Evolutionary conservation across 2,797 vertebrate genomes (phyloP).

Genomic region (Bryconaethiops microstoma): DNA sequence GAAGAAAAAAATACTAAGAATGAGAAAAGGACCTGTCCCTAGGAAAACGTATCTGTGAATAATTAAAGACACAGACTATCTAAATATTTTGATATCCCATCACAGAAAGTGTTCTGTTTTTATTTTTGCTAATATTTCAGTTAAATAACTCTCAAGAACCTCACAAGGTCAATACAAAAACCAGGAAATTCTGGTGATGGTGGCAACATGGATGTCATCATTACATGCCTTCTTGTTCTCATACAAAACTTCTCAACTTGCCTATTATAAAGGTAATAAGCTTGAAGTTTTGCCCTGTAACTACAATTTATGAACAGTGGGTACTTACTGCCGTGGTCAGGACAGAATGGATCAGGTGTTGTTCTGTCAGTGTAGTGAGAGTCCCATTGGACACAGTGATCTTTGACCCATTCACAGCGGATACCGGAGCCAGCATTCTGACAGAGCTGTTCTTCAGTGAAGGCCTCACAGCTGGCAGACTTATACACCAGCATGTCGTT

Average conservation of each 20-base stretch:
- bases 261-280: not conserved
- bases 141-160: too few species aligned
- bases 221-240: too few species aligned
- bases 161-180: too few species aligned
- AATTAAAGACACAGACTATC: too few species aligned
- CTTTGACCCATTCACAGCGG: slow-evolving; percentile 88
- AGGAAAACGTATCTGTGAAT: too few species aligned
- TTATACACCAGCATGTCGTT: slow-evolving; percentile 94
- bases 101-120: too few species aligned
- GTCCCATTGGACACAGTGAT: not conserved
- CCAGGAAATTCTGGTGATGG: too few species aligned
- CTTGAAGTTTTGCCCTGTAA: not conserved
- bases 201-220: too few species aligned
- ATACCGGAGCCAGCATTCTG: slow-evolving; percentile 87
- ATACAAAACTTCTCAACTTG: not conserved
- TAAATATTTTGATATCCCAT: too few species aligned
- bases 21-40: too few species aligned
- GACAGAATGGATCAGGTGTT: not conserved
- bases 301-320: not conserved
- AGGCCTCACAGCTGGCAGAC: slow-evolving; percentile 93
- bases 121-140: too few species aligned
- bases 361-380: not conserved
- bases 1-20: too few species aligned
- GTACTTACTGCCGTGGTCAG: not conserved
- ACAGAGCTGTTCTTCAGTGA: slow-evolving; percentile 84